A percentile compares a stretch with the other conserved stretches of the same genome.
Conservation (phyloP, 2,888 invertebrate species). For the Brenthis hecate region DNA sequence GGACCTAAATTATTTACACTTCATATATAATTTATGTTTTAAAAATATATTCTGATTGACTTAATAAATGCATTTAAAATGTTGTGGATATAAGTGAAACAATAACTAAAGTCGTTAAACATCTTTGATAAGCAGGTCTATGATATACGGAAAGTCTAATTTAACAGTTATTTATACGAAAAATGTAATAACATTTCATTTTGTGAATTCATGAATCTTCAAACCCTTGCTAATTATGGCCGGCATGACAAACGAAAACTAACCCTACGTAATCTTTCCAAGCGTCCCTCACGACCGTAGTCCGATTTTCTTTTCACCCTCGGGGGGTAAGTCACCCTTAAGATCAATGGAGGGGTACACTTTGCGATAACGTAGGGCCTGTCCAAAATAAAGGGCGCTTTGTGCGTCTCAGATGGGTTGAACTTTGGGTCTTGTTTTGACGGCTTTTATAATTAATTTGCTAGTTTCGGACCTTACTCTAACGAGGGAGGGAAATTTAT, state of each 20-base stretch:
- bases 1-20: too few relatives aligned
- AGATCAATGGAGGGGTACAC: constrained; percentile 81
- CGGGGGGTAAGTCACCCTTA: constrained; percentile 78
- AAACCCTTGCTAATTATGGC: constrained; percentile 41
- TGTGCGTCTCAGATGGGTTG: constrained; percentile 76
- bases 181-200: constrained; percentile 24
- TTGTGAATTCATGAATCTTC: constrained; percentile 35
- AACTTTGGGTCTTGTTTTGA: constrained; percentile 78
- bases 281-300: constrained; percentile 58
- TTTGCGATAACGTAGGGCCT: constrained; percentile 74
- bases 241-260: constrained; percentile 70
- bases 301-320: constrained; percentile 75
- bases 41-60: too few relatives aligned
- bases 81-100: neutral
- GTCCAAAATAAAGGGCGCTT: constrained; percentile 71
- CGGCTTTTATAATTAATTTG: constrained; percentile 81
- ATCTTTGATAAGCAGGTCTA: neutral
- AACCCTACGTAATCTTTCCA: constrained; percentile 67
- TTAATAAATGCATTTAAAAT: too few relatives aligned
- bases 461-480: constrained; percentile 76
- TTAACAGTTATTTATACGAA: neutral
- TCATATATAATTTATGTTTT: too few relatives aligned
- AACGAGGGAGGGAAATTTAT: constrained; percentile 70
- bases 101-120: neutral
- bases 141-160: constrained; percentile 1